A percentile compares a stretch with the other conserved stretches of the same genome.
Evolutionary conservation across 2,797 vertebrate genomes (phyloP).

Genomic region (Molossus molossus): DNA sequence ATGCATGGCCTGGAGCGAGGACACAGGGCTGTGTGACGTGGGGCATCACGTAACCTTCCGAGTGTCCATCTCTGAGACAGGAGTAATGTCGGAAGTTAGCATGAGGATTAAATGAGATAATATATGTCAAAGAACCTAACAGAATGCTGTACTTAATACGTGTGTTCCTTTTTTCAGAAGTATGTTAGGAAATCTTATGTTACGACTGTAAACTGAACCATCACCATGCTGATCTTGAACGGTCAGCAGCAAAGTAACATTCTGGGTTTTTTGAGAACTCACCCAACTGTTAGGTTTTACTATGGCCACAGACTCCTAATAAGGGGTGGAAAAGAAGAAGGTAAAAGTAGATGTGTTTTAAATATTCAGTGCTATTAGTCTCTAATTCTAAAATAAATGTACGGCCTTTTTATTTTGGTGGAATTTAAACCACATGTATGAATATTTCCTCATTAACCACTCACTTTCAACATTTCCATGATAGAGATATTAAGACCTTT

Average conservation of each 20-base stretch:
- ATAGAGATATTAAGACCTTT: constrained; percentile 28
- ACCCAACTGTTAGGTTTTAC: neutral
- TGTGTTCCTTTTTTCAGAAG: neutral
- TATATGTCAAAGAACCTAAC: neutral
- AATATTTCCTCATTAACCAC: constrained; percentile 12
- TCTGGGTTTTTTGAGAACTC: neutral
- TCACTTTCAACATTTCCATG: constrained; percentile 74
- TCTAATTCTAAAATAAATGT: constrained; percentile 38
- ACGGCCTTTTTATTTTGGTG: constrained; percentile 23
- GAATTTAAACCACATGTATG: constrained; percentile 62
- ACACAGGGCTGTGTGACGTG: neutral
- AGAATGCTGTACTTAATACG: neutral
- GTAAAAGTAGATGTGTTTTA: constrained; percentile 40
- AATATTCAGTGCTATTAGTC: constrained; percentile 12
- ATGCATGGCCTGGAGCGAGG: neutral
- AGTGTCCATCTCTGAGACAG: neutral
- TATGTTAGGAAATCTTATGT: neutral
- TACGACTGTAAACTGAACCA: neutral
- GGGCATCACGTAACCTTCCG: neutral
- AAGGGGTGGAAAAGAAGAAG: constrained; percentile 27
- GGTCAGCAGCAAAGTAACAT: neutral
- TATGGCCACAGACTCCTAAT: neutral
- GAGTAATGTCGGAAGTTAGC: neutral
- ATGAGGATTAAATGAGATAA: constrained; percentile 9
- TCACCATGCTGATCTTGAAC: neutral